Percentiles rank a stretch among this genome's conserved stretches.
These are phyloP conservation scores for Centruroides sculpturatus DNA, from an alignment of 1,140 invertebrate species.

Conservation along the genomic window DNA sequence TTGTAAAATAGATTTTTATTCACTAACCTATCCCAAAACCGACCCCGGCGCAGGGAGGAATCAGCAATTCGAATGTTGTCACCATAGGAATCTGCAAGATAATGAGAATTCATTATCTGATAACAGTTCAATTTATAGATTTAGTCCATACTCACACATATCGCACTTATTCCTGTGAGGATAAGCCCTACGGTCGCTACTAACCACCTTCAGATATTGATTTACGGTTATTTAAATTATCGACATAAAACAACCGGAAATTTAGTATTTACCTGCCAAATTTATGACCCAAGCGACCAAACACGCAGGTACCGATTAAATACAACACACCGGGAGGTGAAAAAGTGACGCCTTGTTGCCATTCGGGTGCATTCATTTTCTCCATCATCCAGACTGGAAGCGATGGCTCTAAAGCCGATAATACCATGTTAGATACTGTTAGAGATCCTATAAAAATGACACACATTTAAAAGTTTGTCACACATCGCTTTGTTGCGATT, in stretches of 20 bases:
- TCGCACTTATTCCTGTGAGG: constrained; percentile 84
- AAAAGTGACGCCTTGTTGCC: constrained; percentile 85
- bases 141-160: constrained; percentile 37
- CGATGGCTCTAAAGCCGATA: constrained; percentile 94
- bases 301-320: constrained; percentile 91
- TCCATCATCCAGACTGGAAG: constrained; percentile 98
- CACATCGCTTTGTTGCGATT: too few species aligned
- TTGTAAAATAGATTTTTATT: neutral
- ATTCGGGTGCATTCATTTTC: constrained; percentile 79
- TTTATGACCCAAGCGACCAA: constrained; percentile 89
- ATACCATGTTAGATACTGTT: constrained; percentile 95
- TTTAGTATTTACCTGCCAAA: constrained; percentile 59
- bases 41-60: constrained; percentile 84
- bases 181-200: constrained; percentile 89
- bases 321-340: constrained; percentile 93
- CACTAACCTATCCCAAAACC: constrained; percentile 83
- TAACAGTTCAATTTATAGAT: too few species aligned
- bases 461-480: too few species aligned
- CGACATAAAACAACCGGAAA: neutral
- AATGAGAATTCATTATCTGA: neutral
- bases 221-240: neutral
- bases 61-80: constrained; percentile 71
- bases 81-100: constrained; percentile 74
- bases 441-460: constrained; percentile 57
- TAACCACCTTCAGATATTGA: constrained; percentile 56